phyloP scores from a whole-genome alignment of 2,113 vertebrate species.

The Gopherus evgoodei region DNA sequence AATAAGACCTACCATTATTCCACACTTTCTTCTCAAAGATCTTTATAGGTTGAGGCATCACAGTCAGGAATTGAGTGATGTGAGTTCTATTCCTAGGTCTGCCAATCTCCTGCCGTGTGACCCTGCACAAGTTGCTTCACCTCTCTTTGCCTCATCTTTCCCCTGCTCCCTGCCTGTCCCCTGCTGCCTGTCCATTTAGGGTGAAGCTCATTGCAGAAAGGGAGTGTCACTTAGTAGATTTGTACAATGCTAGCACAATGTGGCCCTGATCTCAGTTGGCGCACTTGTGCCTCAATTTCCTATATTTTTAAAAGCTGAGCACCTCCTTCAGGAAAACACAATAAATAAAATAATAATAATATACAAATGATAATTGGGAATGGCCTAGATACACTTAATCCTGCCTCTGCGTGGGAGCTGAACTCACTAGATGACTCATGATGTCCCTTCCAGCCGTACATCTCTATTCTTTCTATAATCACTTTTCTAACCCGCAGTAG shows the following conservation, averaged over 20 bases:
- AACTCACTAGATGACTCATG: too few relatives aligned
- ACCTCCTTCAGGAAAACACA: neutral
- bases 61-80: neutral
- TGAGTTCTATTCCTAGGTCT: neutral
- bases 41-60: too few relatives aligned
- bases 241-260: neutral
- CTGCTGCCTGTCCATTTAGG: too few relatives aligned
- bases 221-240: too few relatives aligned
- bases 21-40: neutral
- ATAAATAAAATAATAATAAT: neutral
- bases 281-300: neutral
- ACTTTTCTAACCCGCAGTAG: too few relatives aligned
- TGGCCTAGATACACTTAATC: neutral
- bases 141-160: neutral
- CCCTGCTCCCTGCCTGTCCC: neutral
- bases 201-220: too few relatives aligned
- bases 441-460: too few relatives aligned
- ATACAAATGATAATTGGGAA: fast-evolving
- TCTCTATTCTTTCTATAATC: too few relatives aligned
- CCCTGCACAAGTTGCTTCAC: neutral
- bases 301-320: neutral
- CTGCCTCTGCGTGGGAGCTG: too few relatives aligned
- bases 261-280: neutral
- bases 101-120: neutral
- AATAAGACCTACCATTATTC: too few relatives aligned